Conservation (phyloP, 37 sponge, comb jelly and placozoan genomes). For the Halisarca cf. caerulea region DNA sequence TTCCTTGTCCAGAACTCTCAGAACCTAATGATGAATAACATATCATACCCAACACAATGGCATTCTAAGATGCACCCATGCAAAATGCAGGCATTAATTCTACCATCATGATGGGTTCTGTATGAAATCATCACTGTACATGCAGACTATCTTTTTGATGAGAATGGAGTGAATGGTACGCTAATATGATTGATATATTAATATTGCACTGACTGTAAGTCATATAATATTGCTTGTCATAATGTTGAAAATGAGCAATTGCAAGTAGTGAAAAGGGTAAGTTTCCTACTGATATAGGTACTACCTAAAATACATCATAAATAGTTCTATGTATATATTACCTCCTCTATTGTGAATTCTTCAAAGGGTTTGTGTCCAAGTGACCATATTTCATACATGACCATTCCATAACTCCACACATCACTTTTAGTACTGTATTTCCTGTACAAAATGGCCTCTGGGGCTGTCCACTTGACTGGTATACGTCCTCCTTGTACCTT, state of each 20-base stretch:
- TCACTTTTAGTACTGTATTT: slow-evolving; percentile 17
- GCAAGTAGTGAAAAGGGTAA: background rate
- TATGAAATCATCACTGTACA: too few relatives aligned
- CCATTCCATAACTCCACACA: slow-evolving; percentile 28
- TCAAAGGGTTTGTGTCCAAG: slow-evolving; percentile 15
- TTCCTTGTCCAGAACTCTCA: background rate
- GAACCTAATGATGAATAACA: background rate
- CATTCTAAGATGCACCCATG: too few relatives aligned
- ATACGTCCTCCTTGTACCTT: slow-evolving; percentile 2
- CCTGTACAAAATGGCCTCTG: slow-evolving; percentile 26
- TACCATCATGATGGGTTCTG: too few relatives aligned
- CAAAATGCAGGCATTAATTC: too few relatives aligned
- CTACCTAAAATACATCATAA: background rate
- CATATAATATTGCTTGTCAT: background rate
- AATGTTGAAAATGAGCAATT: background rate
- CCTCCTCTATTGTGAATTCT: background rate
- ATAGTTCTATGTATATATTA: background rate
- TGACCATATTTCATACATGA: slow-evolving; percentile 25
- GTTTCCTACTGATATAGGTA: background rate
- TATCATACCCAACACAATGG: too few relatives aligned
- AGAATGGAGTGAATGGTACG: too few relatives aligned
- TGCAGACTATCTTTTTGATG: too few relatives aligned
- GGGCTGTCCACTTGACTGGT: slow-evolving; percentile 31
- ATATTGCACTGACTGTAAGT: too few relatives aligned
- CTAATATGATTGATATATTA: too few relatives aligned